phyloP scores from a whole-genome alignment of 2,797 vertebrate genomes.

The Myotis findleyi region DNA sequence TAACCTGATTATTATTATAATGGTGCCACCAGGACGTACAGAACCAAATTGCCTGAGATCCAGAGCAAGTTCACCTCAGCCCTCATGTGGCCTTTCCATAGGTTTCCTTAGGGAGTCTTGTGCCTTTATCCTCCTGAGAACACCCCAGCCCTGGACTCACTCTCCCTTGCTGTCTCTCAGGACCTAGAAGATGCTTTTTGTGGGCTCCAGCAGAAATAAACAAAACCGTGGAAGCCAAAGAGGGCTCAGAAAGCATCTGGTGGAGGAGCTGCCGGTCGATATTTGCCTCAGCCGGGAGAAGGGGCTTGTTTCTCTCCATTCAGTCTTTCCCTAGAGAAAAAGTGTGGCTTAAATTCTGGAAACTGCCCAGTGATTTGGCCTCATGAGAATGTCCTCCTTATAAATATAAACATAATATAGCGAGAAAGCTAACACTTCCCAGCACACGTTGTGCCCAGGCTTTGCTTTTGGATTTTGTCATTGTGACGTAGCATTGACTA shows the following conservation, averaged over 20 bases:
- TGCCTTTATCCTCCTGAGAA: background rate
- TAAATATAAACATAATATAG: background rate
- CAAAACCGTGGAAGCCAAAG: background rate
- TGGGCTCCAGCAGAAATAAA: background rate
- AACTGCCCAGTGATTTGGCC: background rate
- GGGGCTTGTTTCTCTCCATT: background rate
- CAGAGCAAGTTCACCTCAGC: background rate
- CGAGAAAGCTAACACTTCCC: background rate
- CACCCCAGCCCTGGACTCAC: background rate
- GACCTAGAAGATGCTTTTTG: background rate
- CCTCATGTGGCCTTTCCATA: background rate
- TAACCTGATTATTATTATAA: too few relatives aligned
- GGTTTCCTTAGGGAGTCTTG: background rate
- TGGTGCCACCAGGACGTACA: background rate
- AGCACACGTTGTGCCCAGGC: background rate
- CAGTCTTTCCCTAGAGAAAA: conserved; percentile 2
- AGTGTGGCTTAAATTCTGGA: background rate
- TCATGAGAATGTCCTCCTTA: background rate
- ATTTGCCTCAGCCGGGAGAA: background rate
- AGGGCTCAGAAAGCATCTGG: background rate
- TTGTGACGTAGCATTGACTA: background rate
- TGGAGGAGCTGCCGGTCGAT: background rate
- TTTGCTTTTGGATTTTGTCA: conserved; percentile 15
- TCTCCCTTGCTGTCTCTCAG: background rate
- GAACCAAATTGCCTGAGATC: background rate